phyloP scores from a whole-genome alignment of 2,113 vertebrate genomes.

The Spea bombifrons region DNA sequence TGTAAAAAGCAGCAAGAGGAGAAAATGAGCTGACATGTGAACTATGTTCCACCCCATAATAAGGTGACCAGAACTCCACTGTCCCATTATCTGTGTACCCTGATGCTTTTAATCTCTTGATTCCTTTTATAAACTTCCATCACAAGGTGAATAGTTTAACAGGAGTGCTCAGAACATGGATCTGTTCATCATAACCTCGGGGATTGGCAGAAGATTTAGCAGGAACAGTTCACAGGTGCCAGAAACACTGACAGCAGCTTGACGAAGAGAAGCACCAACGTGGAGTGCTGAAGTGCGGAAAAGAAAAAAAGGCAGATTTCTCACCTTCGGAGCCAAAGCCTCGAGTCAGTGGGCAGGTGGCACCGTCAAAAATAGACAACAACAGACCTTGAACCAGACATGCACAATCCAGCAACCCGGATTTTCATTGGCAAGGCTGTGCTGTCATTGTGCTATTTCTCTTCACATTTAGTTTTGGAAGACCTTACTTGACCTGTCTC shows the following conservation, averaged over 20 bases:
- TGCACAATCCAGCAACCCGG: conserved; percentile 14
- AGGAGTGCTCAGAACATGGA: no score
- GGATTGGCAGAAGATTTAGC: no score
- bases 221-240: neutral
- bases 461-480: neutral
- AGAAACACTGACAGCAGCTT: neutral
- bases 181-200: no score
- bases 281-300: neutral
- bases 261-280: neutral
- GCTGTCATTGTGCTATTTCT: neutral
- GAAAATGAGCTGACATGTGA: no score
- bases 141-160: no score
- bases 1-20: no score
- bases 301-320: conserved; percentile 29
- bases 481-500: no score
- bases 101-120: no score
- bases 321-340: conserved; percentile 12
- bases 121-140: no score
- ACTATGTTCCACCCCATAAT: no score
- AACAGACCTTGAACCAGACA: conserved; percentile 7
- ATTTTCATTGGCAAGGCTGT: conserved; percentile 13
- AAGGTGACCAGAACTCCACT: no score
- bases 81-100: no score
- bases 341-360: conserved; percentile 28
- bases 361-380: conserved; percentile 27